Conservation (phyloP, 2,797 vertebrate species). For the Cuniculus paca region DNA sequence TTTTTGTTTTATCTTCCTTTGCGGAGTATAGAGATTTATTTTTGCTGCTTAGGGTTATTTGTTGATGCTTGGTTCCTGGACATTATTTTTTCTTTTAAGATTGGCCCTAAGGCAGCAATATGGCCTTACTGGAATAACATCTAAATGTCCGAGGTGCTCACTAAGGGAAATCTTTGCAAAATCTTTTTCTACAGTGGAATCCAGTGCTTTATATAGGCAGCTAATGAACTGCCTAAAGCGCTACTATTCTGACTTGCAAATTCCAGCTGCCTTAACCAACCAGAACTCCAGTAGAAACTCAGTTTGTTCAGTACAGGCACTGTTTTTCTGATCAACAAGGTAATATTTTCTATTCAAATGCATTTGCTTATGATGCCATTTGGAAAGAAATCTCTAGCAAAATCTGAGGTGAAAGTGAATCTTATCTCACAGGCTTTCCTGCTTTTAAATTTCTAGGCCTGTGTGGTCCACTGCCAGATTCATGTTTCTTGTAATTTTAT, state of each 20-base stretch:
- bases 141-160: not conserved
- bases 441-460: not conserved
- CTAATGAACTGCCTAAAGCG: not conserved
- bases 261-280: not conserved
- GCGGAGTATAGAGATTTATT: not conserved
- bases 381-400: not conserved
- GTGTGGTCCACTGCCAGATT: not conserved
- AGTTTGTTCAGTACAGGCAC: not conserved
- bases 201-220: not conserved
- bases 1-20: not conserved
- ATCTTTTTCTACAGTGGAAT: not conserved
- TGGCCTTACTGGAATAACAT: not conserved
- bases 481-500: not conserved
- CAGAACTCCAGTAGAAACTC: not conserved
- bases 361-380: not conserved
- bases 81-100: not conserved
- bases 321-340: not conserved
- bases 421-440: not conserved
- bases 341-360: not conserved
- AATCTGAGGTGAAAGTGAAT: not conserved
- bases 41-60: not conserved
- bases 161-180: not conserved
- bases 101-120: not conserved
- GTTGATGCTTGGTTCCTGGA: not conserved
- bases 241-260: not conserved